These are phyloP conservation scores for Heliconius congener DNA, from an alignment of 1,140 invertebrate genomes.

Conservation along the genomic window DNA sequence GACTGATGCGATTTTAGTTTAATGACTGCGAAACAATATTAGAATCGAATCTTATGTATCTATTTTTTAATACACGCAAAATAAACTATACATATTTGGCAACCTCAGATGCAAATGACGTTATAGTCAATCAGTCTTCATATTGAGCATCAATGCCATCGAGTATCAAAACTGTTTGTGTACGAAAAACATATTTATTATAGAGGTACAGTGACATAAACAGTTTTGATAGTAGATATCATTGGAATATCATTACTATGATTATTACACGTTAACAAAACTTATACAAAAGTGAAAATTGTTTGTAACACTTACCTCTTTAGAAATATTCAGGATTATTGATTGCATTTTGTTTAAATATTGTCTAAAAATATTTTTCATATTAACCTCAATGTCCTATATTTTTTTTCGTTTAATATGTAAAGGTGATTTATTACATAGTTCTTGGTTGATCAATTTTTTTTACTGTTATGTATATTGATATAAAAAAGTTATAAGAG, in stretches of 20 bases:
- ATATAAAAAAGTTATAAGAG: background rate
- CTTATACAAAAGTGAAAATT: background rate
- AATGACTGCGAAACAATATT: too few relatives aligned
- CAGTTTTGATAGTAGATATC: slow-evolving; percentile 28
- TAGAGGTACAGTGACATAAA: background rate
- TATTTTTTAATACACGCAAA: too few relatives aligned
- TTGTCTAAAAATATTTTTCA: background rate
- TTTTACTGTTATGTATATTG: background rate
- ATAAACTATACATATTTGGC: too few relatives aligned
- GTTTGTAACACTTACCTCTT: background rate
- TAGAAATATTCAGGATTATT: background rate
- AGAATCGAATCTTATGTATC: too few relatives aligned
- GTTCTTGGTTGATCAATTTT: background rate
- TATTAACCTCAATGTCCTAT: background rate
- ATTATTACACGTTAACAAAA: background rate
- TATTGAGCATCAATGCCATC: slow-evolving; percentile 21
- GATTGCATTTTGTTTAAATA: background rate
- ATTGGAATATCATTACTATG: slow-evolving; percentile 6
- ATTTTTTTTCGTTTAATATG: slow-evolving; percentile 3
- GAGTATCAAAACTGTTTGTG: slow-evolving; percentile 29
- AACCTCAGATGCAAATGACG: slow-evolving; percentile 24
- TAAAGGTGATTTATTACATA: background rate
- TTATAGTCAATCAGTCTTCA: slow-evolving; percentile 40
- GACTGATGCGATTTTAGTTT: too few relatives aligned
- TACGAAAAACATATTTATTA: background rate